Conservation (phyloP, 2,888 invertebrate genomes). For the Eulithis testata region DNA sequence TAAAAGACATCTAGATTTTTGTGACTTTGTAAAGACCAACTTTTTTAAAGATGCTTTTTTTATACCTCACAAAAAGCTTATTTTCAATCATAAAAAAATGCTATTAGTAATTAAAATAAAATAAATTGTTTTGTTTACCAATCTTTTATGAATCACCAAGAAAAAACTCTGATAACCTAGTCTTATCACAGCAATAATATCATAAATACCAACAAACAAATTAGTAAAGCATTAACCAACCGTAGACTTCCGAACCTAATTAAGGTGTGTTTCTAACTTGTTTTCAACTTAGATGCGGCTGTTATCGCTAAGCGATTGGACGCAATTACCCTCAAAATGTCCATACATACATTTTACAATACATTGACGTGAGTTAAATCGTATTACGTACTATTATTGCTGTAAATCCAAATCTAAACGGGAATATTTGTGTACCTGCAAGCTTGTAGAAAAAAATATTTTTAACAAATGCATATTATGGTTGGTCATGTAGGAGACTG, state of each 20-base stretch:
- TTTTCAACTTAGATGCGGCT: conserved; percentile 58
- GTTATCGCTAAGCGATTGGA: conserved; percentile 73
- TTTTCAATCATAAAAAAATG: too few relatives aligned
- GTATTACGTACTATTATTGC: too few relatives aligned
- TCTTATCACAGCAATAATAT: conserved; percentile 25
- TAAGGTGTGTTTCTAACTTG: conserved; percentile 58
- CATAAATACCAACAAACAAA: conserved; percentile 61
- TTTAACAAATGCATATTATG: too few relatives aligned
- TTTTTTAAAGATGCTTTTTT: too few relatives aligned
- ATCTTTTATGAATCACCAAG: conserved; percentile 1
- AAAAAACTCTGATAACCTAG: neutral
- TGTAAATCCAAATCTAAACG: too few relatives aligned
- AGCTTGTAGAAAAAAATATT: too few relatives aligned
- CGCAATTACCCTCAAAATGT: conserved; percentile 75
- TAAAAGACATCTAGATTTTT: too few relatives aligned
- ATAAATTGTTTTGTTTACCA: too few relatives aligned
- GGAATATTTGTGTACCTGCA: neutral
- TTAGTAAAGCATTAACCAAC: conserved; percentile 74
- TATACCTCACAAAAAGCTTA: too few relatives aligned
- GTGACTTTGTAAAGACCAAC: too few relatives aligned
- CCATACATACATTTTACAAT: conserved; percentile 58
- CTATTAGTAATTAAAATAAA: too few relatives aligned
- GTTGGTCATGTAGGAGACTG: too few relatives aligned
- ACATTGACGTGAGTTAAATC: conserved; percentile 11
- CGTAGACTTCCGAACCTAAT: conserved; percentile 76